Base-by-base conservation (phyloP, 2,888 invertebrate genomes). In the Empis stercorea region DNA sequence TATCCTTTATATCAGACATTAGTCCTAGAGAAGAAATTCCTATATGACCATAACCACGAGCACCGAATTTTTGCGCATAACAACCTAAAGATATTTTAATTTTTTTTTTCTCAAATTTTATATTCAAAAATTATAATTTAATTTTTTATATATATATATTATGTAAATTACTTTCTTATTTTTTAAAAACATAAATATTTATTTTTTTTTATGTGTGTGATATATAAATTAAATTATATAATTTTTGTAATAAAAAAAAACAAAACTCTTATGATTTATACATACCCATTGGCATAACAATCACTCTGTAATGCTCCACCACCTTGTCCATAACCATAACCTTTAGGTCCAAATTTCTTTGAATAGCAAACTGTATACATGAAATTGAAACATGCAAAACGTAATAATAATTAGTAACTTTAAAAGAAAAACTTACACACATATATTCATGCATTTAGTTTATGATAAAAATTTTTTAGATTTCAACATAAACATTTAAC, bases 311-410 rank as follows among this genome's bases (percentile, higher is more conserved):
- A 78, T 59, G 88, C 88, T 67, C 92, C 92, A 67, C 87, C 91
- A 66, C 97, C 96, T 75, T 91, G 89, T 63, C 96, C 96, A 73
- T 91, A 95, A 64, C 94, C 95, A 72, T 94, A 94, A 71, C 92
- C 92, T 75, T 89, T 94, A 63, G 95, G 95, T 62, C 96, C 96
- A 75, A 89, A 95, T 78, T 84, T 88, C 80, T 93, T 91, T 68
- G 84, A 89, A 76, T 97, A 95, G 80, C 96, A 96, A 65, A 87
- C 87, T 88, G 73, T 62, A n/a, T n/a, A 41, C 27, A 32, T 45
- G 23, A 40, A 44, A 47, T 39, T 2, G 23, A 27, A 27, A 4
- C 23, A 27, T 27, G 23, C 23, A 27, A 27, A 27, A 27, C 23
- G 23, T 27, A 9, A n/a, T n/a, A n/a, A n/a, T 27, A 4, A 27